Conservation (phyloP, 2,113 vertebrate genomes). For the Oryzias curvinotus region DNA sequence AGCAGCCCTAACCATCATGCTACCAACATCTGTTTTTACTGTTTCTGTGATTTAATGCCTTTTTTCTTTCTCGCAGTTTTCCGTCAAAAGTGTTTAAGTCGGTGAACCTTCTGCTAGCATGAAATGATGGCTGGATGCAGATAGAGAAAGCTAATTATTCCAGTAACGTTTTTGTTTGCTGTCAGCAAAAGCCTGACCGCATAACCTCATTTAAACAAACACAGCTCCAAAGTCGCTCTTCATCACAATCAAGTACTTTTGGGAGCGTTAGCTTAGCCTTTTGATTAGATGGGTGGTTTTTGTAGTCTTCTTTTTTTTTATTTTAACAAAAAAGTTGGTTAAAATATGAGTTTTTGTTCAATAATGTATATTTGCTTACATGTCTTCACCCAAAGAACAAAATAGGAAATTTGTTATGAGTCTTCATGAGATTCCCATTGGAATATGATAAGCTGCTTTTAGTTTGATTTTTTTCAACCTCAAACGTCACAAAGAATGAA, state of each 20-base stretch:
- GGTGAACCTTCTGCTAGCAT: background rate
- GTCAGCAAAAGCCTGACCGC: background rate
- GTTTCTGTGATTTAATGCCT: too few relatives aligned
- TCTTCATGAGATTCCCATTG: conserved; percentile 13
- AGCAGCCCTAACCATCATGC: too few relatives aligned
- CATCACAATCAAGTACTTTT: conserved; percentile 23
- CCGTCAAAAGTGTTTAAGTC: background rate
- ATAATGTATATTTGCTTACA: conserved; percentile 62
- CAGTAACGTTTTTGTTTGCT: background rate
- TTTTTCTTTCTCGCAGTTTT: too few relatives aligned
- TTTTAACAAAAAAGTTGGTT: conserved; percentile 64
- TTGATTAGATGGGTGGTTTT: conserved; percentile 40
- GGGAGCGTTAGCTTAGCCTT: conserved; percentile 42
- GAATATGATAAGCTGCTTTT: conserved; percentile 4
- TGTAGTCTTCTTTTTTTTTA: conserved; percentile 52
- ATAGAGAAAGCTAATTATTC: background rate
- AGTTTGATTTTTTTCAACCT: conserved; percentile 1
- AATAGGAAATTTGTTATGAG: conserved; percentile 42
- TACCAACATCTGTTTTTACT: too few relatives aligned
- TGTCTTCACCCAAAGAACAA: conserved; percentile 41
- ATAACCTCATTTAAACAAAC: conserved; percentile 8
- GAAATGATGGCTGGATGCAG: background rate
- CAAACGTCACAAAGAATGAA: background rate
- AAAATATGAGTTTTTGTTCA: conserved; percentile 54
- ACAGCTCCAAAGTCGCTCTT: conserved; percentile 17